Percentiles rank a stretch among this genome's conserved stretches.
phyloP scores from a whole-genome alignment of 2,888 invertebrate genomes.

The Neoscelio sp. region DNA sequence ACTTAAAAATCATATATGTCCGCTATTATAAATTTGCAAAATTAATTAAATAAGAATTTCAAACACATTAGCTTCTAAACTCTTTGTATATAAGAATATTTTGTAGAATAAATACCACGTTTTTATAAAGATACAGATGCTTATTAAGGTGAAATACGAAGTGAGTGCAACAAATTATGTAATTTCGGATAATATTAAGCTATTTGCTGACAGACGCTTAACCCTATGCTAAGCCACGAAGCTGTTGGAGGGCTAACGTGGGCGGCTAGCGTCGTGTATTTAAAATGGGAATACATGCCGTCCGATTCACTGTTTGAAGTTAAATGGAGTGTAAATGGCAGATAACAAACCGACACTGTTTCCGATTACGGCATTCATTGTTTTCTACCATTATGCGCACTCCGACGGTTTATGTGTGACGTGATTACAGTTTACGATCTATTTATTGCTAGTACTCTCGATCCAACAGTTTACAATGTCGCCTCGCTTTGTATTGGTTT shows the following conservation, averaged over 20 bases:
- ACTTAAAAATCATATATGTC: too few species aligned
- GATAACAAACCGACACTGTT: constrained; percentile 83
- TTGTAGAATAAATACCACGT: constrained; percentile 9
- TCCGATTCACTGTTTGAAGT: constrained; percentile 82
- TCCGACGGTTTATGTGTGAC: constrained; percentile 82
- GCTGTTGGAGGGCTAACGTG: constrained; percentile 58
- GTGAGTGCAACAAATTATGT: constrained; percentile 74
- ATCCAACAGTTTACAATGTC: constrained; percentile 72
- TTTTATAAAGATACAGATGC: constrained; percentile 21
- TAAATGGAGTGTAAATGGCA: constrained; percentile 83
- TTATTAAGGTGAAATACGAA: constrained; percentile 15
- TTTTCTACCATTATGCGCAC: constrained; percentile 83
- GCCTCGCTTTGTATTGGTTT: constrained; percentile 66
- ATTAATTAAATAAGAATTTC: background rate
- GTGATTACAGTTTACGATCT: constrained; percentile 82
- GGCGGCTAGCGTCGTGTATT: constrained; percentile 78
- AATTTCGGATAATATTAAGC: constrained; percentile 77
- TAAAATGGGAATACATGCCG: constrained; percentile 81
- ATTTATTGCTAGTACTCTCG: constrained; percentile 78
- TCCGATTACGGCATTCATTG: constrained; percentile 83
- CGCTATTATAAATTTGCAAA: too few species aligned
- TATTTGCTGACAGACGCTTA: constrained; percentile 75
- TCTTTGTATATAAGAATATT: background rate
- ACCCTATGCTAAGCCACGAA: constrained; percentile 77
- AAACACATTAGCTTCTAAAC: background rate